Evolutionary conservation across 2,888 invertebrate species (phyloP).

Genomic region (Aleiodes leptofemur): DNA sequence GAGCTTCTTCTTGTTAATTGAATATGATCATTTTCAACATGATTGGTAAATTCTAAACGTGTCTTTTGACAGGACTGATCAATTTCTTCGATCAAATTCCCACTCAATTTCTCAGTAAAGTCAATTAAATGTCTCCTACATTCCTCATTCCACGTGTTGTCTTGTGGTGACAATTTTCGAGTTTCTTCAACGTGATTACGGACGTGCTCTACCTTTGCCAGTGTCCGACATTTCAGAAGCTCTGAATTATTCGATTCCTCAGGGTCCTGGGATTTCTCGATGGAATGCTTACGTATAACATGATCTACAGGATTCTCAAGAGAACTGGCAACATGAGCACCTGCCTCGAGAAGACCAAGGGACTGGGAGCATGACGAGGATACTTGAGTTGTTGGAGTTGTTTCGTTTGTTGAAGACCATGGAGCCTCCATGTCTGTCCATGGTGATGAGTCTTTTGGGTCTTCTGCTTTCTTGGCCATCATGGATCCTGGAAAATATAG

Average conservation of each 20-base stretch:
- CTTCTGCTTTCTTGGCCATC: neutral
- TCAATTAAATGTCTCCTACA: slow-evolving; percentile 84
- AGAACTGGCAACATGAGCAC: slow-evolving; percentile 81
- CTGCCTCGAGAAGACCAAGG: slow-evolving; percentile 80
- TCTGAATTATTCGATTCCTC: neutral
- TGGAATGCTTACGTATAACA: slow-evolving; percentile 33
- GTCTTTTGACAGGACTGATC: slow-evolving; percentile 76
- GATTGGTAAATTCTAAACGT: slow-evolving; percentile 65
- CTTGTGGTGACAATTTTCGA: slow-evolving; percentile 55
- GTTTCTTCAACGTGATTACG: slow-evolving; percentile 22
- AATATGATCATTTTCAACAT: slow-evolving; percentile 32
- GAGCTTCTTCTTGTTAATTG: neutral
- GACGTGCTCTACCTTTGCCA: slow-evolving; percentile 14
- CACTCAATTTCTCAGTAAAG: slow-evolving; percentile 78
- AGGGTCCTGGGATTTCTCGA: neutral
- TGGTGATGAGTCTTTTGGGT: neutral
- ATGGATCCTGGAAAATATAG: slow-evolving; percentile 4
- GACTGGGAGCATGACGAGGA: slow-evolving; percentile 68
- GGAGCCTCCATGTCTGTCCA: slow-evolving; percentile 17
- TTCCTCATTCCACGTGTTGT: slow-evolving; percentile 79
- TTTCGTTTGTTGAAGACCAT: neutral
- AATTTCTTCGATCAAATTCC: slow-evolving; percentile 86
- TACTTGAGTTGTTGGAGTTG: neutral
- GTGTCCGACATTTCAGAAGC: slow-evolving; percentile 12
- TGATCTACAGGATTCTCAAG: slow-evolving; percentile 75